Evolutionary conservation across 2,797 vertebrate genomes (phyloP).

Genomic region (Rhynchotus rufescens): DNA sequence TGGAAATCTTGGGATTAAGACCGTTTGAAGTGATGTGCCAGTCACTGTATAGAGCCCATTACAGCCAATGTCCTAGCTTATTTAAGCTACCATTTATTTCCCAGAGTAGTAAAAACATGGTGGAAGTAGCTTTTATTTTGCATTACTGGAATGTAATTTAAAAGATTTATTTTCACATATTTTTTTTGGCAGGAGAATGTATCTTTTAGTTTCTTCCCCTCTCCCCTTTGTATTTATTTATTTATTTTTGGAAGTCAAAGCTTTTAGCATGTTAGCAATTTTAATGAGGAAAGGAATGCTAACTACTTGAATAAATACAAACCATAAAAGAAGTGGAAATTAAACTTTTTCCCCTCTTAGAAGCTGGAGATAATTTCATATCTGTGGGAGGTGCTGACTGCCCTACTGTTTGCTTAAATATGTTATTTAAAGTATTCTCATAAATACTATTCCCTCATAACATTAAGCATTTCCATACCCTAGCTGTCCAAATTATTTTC

Average conservation of each 20-base stretch:
- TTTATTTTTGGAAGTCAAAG: background rate
- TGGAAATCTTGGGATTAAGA: background rate
- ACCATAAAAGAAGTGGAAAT: constrained; percentile 7
- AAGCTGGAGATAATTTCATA: constrained; percentile 25
- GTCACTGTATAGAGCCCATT: background rate
- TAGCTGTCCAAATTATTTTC: background rate
- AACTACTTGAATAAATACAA: constrained; percentile 25
- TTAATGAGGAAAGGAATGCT: background rate
- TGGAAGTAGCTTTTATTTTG: background rate
- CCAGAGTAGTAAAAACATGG: background rate
- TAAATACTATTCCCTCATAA: background rate
- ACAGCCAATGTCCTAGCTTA: background rate
- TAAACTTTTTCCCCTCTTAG: background rate
- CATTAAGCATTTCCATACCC: background rate
- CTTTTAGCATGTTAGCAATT: background rate
- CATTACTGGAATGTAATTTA: background rate
- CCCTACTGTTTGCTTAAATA: constrained; percentile 24
- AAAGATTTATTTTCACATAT: constrained; percentile 14
- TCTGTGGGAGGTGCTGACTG: constrained; percentile 40
- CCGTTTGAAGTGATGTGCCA: background rate
- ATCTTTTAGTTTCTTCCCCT: background rate
- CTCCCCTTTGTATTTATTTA: background rate
- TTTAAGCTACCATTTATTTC: background rate
- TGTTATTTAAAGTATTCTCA: constrained; percentile 34
- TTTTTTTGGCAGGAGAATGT: background rate